Evolutionary conservation across 2,797 vertebrate genomes (phyloP), one percentile per base, ranked within the genome.

Genomic region (Adrianichthys oophorus): DNA sequence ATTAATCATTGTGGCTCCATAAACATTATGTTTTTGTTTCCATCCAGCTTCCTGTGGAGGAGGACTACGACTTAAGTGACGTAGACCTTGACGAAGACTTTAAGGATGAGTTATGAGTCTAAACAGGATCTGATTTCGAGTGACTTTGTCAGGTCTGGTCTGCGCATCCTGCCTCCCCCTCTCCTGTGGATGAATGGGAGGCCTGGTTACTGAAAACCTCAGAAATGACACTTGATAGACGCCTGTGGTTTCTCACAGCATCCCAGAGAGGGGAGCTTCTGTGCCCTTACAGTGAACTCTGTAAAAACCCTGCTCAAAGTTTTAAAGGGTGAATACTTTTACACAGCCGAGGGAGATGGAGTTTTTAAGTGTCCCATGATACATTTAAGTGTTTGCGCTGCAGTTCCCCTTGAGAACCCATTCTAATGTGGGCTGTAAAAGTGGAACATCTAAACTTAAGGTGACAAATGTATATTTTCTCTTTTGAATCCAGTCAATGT

Each of bases 41-140:
- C n/a, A 0, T 15, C 51, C 89, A 99, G 98, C 94, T 98, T 78
- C 97, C 96, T 0, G 87, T 86, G 72, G 96, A 98, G 90, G 97
- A 99, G 0, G 95, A 99, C 15, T 95, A 96, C 23, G 96, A 99
- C 86, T 93, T 98, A 78, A 99, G 95, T 1, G 98, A 98, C 1
- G 87, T 98, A 54, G 94, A 98, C 64, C 90, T 98, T 16, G 96
- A 97, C 14, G 95, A 97, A 4, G 94, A 96, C 72, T 65, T 92
- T 52, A 96, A 92, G 66, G 93, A 93, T 0, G 97, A 99, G 86
- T 88, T 99, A 90, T 99, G 93, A 98, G 88, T 70, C 69, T 55
- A 29, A 49, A 49, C 19, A 0, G 52, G 72, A 68, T 65, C 69
- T 42, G 63, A 77, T 59, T 71, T 68, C 68, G 79, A 70, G 52